phyloP scores from a whole-genome alignment of 2,797 vertebrate species.

The Melanotaenia nigrans region DNA sequence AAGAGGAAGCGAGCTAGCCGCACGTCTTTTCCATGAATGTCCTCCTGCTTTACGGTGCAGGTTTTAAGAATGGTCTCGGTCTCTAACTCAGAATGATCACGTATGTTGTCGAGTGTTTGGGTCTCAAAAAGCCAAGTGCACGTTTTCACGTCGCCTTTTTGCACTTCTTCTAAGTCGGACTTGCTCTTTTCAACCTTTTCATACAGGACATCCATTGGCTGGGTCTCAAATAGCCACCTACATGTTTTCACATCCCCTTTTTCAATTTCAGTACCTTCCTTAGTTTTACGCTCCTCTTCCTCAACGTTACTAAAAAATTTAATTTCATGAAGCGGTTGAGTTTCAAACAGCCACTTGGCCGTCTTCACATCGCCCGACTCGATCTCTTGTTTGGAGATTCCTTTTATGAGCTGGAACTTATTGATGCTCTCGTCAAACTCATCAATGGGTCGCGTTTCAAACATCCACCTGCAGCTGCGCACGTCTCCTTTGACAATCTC shows the following conservation, averaged over 20 bases:
- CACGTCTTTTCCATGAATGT: slow-evolving; percentile 90
- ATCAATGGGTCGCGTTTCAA: slow-evolving; percentile 93
- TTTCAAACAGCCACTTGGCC: slow-evolving; percentile 96
- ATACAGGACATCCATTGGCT: slow-evolving; percentile 91
- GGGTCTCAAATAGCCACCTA: slow-evolving; percentile 94
- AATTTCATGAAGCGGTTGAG: slow-evolving; percentile 90
- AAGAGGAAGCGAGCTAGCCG: slow-evolving; percentile 89
- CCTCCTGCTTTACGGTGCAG: slow-evolving; percentile 87
- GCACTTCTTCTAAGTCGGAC: slow-evolving; percentile 79
- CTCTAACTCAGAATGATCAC: slow-evolving; percentile 81
- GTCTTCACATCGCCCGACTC: slow-evolving; percentile 93
- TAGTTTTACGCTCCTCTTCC: slow-evolving; percentile 80
- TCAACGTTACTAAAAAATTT: slow-evolving; percentile 83
- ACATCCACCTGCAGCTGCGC: slow-evolving; percentile 92
- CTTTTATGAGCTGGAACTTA: slow-evolving; percentile 93
- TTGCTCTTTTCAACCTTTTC: slow-evolving; percentile 85
- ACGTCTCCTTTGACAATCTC: slow-evolving; percentile 93
- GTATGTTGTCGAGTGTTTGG: slow-evolving; percentile 90
- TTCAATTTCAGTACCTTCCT: slow-evolving; percentile 81
- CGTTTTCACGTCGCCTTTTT: slow-evolving; percentile 92
- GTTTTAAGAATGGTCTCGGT: slow-evolving; percentile 82
- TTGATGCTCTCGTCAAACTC: slow-evolving; percentile 91
- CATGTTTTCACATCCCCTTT: slow-evolving; percentile 93
- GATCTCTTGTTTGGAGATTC: slow-evolving; percentile 93
- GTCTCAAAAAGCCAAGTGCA: slow-evolving; percentile 95